phyloP scores from a whole-genome alignment of 2,888 invertebrate genomes.

The Lochmaea capreae region DNA sequence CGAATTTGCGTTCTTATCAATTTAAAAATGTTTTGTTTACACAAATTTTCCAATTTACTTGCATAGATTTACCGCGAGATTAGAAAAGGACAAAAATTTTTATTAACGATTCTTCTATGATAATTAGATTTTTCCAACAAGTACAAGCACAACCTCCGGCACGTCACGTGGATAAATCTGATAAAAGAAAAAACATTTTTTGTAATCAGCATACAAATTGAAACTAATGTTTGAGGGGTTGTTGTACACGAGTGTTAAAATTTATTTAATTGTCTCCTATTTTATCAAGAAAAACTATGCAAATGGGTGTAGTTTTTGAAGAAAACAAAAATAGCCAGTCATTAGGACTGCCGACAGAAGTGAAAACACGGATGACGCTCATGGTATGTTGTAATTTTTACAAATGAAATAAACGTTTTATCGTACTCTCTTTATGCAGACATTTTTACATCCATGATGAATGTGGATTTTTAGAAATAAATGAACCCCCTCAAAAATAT shows the following conservation, averaged over 20 bases:
- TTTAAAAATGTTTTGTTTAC: neutral
- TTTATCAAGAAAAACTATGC: neutral
- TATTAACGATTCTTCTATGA: slow-evolving; percentile 20
- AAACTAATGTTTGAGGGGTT: slow-evolving; percentile 23
- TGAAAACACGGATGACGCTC: too few species aligned
- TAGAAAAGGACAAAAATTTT: slow-evolving; percentile 11
- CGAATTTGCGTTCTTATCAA: too few species aligned
- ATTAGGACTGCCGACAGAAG: too few species aligned
- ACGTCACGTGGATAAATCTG: slow-evolving; percentile 17
- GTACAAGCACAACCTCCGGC: slow-evolving; percentile 14
- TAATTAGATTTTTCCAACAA: slow-evolving; percentile 23
- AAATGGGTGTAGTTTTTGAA: neutral
- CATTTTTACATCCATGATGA: too few species aligned
- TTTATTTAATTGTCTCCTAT: neutral
- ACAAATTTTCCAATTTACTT: neutral
- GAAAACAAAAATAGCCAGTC: neutral
- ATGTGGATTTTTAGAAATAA: too few species aligned
- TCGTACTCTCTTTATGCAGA: too few species aligned
- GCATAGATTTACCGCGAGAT: slow-evolving; percentile 12
- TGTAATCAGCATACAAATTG: slow-evolving; percentile 26
- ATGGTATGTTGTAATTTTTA: too few species aligned
- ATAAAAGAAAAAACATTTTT: slow-evolving; percentile 23
- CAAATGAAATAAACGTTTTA: too few species aligned
- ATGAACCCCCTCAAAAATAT: too few species aligned
- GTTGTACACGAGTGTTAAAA: slow-evolving; percentile 30